These are phyloP conservation scores for Himalopsyche japonica DNA, from an alignment of 2,888 invertebrate species.

Conservation along the genomic window DNA sequence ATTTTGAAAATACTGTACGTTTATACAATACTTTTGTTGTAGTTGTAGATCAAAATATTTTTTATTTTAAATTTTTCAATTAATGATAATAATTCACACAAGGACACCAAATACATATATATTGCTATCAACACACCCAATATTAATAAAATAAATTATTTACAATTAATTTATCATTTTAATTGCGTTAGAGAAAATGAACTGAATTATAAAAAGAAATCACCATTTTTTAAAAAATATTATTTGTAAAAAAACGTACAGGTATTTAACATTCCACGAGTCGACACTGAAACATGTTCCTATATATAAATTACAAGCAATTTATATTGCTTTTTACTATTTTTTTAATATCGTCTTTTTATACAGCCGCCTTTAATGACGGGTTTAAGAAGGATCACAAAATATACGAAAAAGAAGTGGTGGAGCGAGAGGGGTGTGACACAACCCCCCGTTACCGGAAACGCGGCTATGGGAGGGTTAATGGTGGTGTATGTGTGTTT, in stretches of 20 bases:
- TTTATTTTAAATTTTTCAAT: no score
- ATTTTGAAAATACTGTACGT: no score
- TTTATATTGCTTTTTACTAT: slow-evolving; percentile 42
- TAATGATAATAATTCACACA: no score
- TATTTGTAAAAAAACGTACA: background rate
- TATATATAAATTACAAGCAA: slow-evolving; percentile 42
- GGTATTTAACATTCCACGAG: background rate
- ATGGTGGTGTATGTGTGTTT: slow-evolving; percentile 1
- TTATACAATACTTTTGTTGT: no score
- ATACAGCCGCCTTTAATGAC: slow-evolving; percentile 41
- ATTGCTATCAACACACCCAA: no score
- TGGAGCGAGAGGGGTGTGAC: slow-evolving; percentile 1
- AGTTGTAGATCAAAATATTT: no score
- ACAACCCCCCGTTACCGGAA: background rate
- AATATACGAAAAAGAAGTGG: slow-evolving; percentile 18
- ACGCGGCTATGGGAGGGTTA: background rate
- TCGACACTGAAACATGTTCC: slow-evolving; percentile 36
- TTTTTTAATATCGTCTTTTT: slow-evolving; percentile 41
- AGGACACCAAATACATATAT: no score
- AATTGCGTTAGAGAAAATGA: no score
- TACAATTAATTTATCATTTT: no score
- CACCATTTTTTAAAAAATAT: no score
- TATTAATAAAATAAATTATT: no score
- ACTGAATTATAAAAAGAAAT: no score
- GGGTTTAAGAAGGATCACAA: slow-evolving; percentile 41